Conservation (phyloP, 2,797 vertebrate genomes). For the Parauchenoglanis ngamensis region DNA sequence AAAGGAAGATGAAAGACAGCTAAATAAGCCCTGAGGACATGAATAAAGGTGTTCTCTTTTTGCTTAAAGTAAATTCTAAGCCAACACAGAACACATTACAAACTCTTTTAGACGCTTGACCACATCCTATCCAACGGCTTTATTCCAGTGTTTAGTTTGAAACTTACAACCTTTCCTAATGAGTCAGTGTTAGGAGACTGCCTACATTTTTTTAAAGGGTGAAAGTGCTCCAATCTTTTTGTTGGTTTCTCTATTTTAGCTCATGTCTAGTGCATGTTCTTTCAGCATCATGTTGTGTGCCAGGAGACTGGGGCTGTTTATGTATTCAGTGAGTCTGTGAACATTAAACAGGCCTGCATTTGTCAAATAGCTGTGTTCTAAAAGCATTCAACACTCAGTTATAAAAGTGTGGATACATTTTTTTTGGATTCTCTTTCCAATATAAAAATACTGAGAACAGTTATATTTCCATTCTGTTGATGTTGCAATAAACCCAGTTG, state of each 20-base stretch:
- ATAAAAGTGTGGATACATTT: constrained; percentile 38
- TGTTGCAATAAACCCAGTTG: neutral
- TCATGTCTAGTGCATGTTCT: constrained; percentile 71
- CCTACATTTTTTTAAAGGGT: constrained; percentile 62
- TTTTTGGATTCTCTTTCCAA: neutral
- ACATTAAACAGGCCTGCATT: constrained; percentile 57
- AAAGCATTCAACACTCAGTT: constrained; percentile 49
- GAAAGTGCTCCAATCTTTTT: constrained; percentile 65
- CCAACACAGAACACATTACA: constrained; percentile 61
- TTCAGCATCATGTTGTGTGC: constrained; percentile 65
- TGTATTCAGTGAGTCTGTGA: constrained; percentile 53
- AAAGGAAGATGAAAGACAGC: neutral
- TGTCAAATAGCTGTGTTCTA: constrained; percentile 54
- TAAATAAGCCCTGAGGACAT: constrained; percentile 53
- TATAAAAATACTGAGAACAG: constrained; percentile 16
- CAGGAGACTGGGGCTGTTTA: constrained; percentile 65
- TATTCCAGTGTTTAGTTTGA: constrained; percentile 69
- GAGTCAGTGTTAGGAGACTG: constrained; percentile 53
- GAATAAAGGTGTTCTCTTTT: constrained; percentile 46
- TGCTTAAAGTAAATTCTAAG: constrained; percentile 63
- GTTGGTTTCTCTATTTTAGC: constrained; percentile 69
- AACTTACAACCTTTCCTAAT: constrained; percentile 65
- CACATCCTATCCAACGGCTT: constrained; percentile 56
- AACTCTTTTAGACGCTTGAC: constrained; percentile 63
- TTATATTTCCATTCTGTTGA: constrained; percentile 22